Base-by-base conservation (phyloP, 2,888 invertebrate species). In the Phrixothrix hirtus region DNA sequence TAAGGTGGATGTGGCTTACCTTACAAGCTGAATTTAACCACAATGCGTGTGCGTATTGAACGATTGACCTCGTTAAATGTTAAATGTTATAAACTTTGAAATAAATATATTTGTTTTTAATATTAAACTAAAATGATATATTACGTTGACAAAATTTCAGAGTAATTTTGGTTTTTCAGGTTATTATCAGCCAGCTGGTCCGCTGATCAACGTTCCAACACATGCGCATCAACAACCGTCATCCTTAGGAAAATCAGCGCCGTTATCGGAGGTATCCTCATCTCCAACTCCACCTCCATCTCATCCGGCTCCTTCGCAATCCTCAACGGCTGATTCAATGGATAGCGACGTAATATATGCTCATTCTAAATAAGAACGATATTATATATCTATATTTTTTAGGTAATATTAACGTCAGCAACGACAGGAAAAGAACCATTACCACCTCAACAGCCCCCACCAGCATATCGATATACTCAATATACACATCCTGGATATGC, bases 121-220 rank as follows among this genome's bases (percentile, higher is more conserved):
- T n/a, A n/a, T n/a, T n/a, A n/a, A n/a, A n/a, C n/a, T n/a, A n/a
- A n/a, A n/a, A n/a, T n/a, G n/a, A n/a, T n/a, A n/a, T n/a, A n/a
- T n/a, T n/a, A n/a, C n/a, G n/a, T n/a, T n/a, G n/a, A n/a, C n/a
- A n/a, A n/a, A n/a, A n/a, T n/a, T n/a, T n/a, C n/a, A n/a, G n/a
- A n/a, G n/a, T n/a, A n/a, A n/a, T n/a, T n/a, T n/a, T n/a, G n/a
- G n/a, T n/a, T n/a, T 76, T 81, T 0, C 82, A 92, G 92, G 92
- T 74, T 92, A 91, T 75, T 93, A 92, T 79, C 93, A 93, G 79
- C 93, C 93, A 65, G 92, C 93, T 65, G 93, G 93, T 60, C 93
- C 94, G 64, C 81, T 93, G 75, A 92, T 93, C 71, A 86, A 84
- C 63, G 84, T 87, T 65, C 80, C 81, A 61, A 67, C 68, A 2